Evolutionary conservation across 2,888 invertebrate species (phyloP).

Genomic region (Theretra japonica): DNA sequence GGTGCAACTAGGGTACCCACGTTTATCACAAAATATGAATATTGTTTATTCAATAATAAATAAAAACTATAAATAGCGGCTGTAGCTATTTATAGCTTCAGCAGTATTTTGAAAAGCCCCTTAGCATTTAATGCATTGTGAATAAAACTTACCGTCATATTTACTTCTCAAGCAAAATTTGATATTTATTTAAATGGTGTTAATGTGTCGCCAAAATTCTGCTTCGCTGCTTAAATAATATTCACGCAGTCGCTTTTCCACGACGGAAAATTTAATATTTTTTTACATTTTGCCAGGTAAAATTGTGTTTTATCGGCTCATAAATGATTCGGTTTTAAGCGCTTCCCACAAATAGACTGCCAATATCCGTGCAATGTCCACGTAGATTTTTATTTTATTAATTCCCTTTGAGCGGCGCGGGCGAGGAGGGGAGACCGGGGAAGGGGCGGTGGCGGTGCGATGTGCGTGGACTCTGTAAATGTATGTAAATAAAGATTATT

Average conservation of each 20-base stretch:
- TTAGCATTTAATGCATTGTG: too few species aligned
- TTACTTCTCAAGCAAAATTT: too few species aligned
- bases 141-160: too few species aligned
- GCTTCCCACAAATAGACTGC: constrained; percentile 40
- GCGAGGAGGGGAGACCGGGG: background rate
- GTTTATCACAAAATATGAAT: too few species aligned
- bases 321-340: constrained; percentile 46
- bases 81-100: too few species aligned
- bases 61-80: too few species aligned
- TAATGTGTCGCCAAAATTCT: background rate
- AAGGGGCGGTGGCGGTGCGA: background rate
- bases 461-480: constrained; percentile 39
- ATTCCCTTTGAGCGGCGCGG: constrained; percentile 41
- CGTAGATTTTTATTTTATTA: constrained; percentile 40
- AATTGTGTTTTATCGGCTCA: constrained; percentile 32
- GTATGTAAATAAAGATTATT: constrained; percentile 35
- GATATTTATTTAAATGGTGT: background rate
- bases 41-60: too few species aligned
- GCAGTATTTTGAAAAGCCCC: too few species aligned
- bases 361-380: constrained; percentile 37
- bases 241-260: background rate
- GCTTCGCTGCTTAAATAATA: background rate
- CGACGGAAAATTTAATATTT: background rate
- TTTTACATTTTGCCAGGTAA: constrained; percentile 3
- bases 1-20: too few species aligned